Conservation (phyloP, 2,888 invertebrate species). For the Molorchus minor region DNA sequence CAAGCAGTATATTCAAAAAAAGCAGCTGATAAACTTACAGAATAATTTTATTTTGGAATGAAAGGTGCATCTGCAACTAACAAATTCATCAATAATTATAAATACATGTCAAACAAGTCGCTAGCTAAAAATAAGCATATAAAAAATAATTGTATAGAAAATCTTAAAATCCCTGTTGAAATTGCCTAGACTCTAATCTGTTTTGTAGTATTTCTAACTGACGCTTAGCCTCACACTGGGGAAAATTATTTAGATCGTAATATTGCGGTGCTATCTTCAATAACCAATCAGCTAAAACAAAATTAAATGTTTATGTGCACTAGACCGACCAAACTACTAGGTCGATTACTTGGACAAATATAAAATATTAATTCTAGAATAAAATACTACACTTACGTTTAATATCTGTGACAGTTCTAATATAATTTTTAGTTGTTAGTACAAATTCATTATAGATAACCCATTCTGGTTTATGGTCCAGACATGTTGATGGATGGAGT, state of each 20-base stretch:
- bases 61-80: constrained; percentile 12
- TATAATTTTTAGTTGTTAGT: constrained; percentile 99
- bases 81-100: constrained; percentile 24
- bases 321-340: too few relatives aligned
- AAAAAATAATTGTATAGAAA: constrained; percentile 28
- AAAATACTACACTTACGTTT: constrained; percentile 78
- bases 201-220: constrained; percentile 89
- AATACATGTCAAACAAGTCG: constrained; percentile 17
- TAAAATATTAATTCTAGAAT: neutral
- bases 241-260: constrained; percentile 98
- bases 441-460: constrained; percentile 99
- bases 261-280: constrained; percentile 96
- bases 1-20: neutral
- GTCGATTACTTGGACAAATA: too few relatives aligned
- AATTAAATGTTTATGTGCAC: constrained; percentile 75
- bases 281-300: constrained; percentile 85
- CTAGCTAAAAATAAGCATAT: constrained; percentile 16
- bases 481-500: constrained; percentile 97
- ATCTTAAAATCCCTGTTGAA: constrained; percentile 86
- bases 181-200: constrained; percentile 86
- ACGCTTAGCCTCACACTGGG: constrained; percentile 95
- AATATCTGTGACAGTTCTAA: constrained; percentile 97
- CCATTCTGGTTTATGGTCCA: constrained; percentile 99
- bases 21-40: constrained; percentile 8
- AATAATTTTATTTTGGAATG: constrained; percentile 28